Evolutionary conservation across 2,888 invertebrate species (phyloP).

Genomic region (Drosophila formosana): DNA sequence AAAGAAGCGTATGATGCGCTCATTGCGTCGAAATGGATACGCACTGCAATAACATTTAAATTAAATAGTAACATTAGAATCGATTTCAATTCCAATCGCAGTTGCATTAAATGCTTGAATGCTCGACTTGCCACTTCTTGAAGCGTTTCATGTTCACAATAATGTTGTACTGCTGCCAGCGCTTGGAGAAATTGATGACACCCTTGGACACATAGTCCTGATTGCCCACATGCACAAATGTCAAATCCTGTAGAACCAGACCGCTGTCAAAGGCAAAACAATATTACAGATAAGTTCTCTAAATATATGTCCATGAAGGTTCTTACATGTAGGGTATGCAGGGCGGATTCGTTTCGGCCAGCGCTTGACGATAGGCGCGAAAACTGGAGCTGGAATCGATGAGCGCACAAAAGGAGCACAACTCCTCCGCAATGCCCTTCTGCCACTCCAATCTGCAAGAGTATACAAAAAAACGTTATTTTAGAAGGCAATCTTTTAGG

Average conservation of each 20-base stretch:
- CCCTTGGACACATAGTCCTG: conserved; percentile 94
- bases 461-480: background rate
- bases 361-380: conserved; percentile 96
- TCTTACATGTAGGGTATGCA: conserved; percentile 99
- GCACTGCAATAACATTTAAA: conserved; percentile 87
- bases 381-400: conserved; percentile 99
- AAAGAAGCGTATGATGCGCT: conserved; percentile 97
- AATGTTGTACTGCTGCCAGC: conserved; percentile 99
- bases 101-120: background rate
- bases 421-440: conserved; percentile 94
- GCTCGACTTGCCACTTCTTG: conserved; percentile 92
- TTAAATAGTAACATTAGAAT: background rate
- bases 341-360: conserved; percentile 97
- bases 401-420: conserved; percentile 97
- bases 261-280: conserved; percentile 88
- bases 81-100: background rate
- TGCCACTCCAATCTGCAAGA: conserved; percentile 95
- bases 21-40: conserved; percentile 96
- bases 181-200: conserved; percentile 97
- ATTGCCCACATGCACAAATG: conserved; percentile 99
- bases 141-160: conserved; percentile 99
- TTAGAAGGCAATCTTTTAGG: background rate
- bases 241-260: conserved; percentile 98
- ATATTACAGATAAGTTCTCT: too few species aligned
- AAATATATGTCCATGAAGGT: background rate